Evolutionary conservation across 2,113 vertebrate genomes (phyloP), one percentile per base, ranked within the genome.

Genomic region (Prolemur simus): DNA sequence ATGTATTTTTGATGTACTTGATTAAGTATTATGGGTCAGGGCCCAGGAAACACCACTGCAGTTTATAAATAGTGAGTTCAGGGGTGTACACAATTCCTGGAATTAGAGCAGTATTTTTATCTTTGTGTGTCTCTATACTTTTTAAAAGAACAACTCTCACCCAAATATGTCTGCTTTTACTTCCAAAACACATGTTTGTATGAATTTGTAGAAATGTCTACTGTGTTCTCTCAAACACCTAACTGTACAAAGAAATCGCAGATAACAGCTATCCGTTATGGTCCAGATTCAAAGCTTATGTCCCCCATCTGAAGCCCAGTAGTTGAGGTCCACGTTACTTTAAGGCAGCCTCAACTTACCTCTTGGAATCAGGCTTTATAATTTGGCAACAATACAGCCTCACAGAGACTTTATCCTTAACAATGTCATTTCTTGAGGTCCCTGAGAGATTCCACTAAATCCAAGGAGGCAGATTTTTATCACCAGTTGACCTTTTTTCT

Each of bases 1-100:
- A 95, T 97, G 73, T 96, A 88, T 96, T 96, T 96, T 94, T 96
- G 91, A 97, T 92, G 45, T 20, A 25, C 91, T 94, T 97, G 94
- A 97, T 95, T 76, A 95, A 97, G 52, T 78, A 56, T 92, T 87
- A 95, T 85, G 96, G 27, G 47, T 77, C 93, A 1, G 0, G 89
- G 94, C 97, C 94, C 69, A 92, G 97, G 96, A 97, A 97, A 92
- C 76, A 76, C 89, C 49, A 23, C 47, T 69, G 76, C 60, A 54
- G 58, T 94, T 96, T 97, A 95, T 96, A 97, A 98, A 96, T 96
- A 94, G 90, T 47, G 84, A 88, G 68, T 95, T 93, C 69, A 58
- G 81, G 86, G 84, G 12, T 87, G 42, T 80, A n/a, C 77, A 81
- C 47, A 27, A 2, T 97, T 97, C 96, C 96, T 95, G 97, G 96